phyloP scores from a whole-genome alignment of 2,797 vertebrate species.

The Clarias platycephalus region DNA sequence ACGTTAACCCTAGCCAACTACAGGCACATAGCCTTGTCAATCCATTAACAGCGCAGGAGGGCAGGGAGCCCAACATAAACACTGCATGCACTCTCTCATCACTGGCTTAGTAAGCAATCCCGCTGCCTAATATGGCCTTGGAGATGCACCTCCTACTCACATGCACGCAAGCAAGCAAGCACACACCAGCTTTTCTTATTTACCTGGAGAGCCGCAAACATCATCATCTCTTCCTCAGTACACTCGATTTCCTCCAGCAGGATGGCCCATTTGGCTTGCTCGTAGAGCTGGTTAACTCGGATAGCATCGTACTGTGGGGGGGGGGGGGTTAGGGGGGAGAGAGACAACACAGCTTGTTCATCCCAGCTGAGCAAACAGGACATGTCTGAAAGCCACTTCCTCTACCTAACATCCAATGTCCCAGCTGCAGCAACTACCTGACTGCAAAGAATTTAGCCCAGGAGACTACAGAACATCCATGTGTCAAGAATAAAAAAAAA shows the following conservation, averaged over 20 bases:
- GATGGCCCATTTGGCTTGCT: slow-evolving; percentile 97
- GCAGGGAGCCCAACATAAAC: slow-evolving; percentile 57
- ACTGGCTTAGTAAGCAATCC: slow-evolving; percentile 53
- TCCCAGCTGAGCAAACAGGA: slow-evolving; percentile 53
- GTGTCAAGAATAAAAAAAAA: neutral
- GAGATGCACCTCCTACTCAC: slow-evolving; percentile 29
- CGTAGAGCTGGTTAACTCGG: slow-evolving; percentile 97
- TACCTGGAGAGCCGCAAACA: slow-evolving; percentile 99
- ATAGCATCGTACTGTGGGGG: slow-evolving; percentile 90
- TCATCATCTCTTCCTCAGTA: slow-evolving; percentile 99
- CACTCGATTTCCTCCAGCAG: slow-evolving; percentile 98
- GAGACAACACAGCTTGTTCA: slow-evolving; percentile 41
- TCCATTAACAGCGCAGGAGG: slow-evolving; percentile 64
- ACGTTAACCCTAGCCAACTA: slow-evolving; percentile 57
- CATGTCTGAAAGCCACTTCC: slow-evolving; percentile 33
- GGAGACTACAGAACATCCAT: neutral
- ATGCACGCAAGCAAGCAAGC: slow-evolving; percentile 24
- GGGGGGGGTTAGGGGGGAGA: neutral
- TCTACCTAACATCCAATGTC: slow-evolving; percentile 25
- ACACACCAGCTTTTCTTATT: slow-evolving; percentile 14
- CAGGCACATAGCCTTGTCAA: slow-evolving; percentile 62
- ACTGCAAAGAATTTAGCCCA: slow-evolving; percentile 18
- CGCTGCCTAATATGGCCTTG: slow-evolving; percentile 40
- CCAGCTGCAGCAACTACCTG: slow-evolving; percentile 34
- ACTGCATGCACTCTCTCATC: slow-evolving; percentile 48